A percentile compares a stretch with the other conserved stretches of the same genome.
phyloP scores from a whole-genome alignment of 2,888 invertebrate genomes.

The Lepidochitona cinerea region DNA sequence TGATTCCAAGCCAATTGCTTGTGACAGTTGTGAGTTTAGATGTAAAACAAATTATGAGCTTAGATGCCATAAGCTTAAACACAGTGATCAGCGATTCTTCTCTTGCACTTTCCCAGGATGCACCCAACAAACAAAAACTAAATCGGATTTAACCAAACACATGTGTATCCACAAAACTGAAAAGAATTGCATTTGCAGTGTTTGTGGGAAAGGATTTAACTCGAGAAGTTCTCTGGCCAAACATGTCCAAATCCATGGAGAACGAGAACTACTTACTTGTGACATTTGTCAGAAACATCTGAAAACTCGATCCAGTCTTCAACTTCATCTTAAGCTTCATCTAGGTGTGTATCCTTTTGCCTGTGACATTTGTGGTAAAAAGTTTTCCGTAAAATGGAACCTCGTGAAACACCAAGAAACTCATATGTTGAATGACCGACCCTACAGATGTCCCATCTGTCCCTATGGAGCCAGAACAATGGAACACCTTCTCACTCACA shows the following conservation, averaged over 20 bases:
- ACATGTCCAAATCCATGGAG: slow-evolving; percentile 37
- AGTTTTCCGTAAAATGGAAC: slow-evolving; percentile 34
- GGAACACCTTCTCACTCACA: slow-evolving; percentile 45
- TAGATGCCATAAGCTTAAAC: slow-evolving; percentile 46
- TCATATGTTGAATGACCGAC: slow-evolving; percentile 36
- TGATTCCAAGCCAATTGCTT: slow-evolving; percentile 45
- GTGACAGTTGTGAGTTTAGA: slow-evolving; percentile 46
- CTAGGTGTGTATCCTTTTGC: slow-evolving; percentile 38
- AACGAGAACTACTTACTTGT: slow-evolving; percentile 39
- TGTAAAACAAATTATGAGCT: slow-evolving; percentile 55
- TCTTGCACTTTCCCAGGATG: slow-evolving; percentile 48
- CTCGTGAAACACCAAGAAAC: slow-evolving; percentile 42
- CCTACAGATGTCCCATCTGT: slow-evolving; percentile 50
- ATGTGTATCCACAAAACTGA: slow-evolving; percentile 40
- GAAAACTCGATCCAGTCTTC: slow-evolving; percentile 37
- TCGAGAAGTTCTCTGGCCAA: slow-evolving; percentile 31
- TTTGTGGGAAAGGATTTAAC: slow-evolving; percentile 45
- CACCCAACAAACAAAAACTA: slow-evolving; percentile 42
- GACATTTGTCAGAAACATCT: slow-evolving; percentile 44
- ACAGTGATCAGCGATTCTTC: slow-evolving; percentile 41
- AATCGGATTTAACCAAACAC: slow-evolving; percentile 51
- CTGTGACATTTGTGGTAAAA: slow-evolving; percentile 44
- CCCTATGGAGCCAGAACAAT: slow-evolving; percentile 43
- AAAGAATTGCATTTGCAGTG: slow-evolving; percentile 34
- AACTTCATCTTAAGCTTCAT: slow-evolving; percentile 42